Evolutionary conservation across 2,888 invertebrate genomes (phyloP).

Genomic region (Aproaerema taeniolella): DNA sequence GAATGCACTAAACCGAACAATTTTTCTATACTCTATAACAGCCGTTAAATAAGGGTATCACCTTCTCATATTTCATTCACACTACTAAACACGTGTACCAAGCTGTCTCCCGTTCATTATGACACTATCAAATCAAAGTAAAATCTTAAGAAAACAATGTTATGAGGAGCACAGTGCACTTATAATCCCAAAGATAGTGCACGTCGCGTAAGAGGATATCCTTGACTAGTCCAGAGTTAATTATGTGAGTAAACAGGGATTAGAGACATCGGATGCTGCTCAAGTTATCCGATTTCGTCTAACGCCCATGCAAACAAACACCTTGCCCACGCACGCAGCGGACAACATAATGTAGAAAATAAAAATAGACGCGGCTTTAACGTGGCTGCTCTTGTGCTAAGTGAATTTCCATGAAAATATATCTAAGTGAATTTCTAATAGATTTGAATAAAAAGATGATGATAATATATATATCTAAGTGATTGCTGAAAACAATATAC

Average conservation of each 20-base stretch:
- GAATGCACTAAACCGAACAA: too few species aligned
- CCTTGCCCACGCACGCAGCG: conserved; percentile 16
- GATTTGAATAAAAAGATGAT: too few species aligned
- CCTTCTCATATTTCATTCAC: neutral
- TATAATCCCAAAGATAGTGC: conserved; percentile 39
- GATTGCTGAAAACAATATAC: too few species aligned
- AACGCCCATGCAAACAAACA: conserved; percentile 29
- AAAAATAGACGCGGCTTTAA: conserved; percentile 5
- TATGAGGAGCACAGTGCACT: conserved; percentile 30
- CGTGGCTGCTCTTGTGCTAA: too few species aligned
- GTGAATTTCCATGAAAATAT: too few species aligned
- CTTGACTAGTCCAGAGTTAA: conserved; percentile 49
- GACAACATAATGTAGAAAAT: conserved; percentile 5
- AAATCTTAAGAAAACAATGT: conserved; percentile 36
- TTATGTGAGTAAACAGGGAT: conserved; percentile 50
- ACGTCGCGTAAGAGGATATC: conserved; percentile 52
- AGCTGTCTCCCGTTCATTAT: too few species aligned
- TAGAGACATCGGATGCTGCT: conserved; percentile 44
- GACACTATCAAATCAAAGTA: conserved; percentile 41
- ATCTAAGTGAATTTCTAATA: too few species aligned
- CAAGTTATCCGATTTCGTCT: conserved; percentile 41
- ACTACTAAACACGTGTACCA: too few species aligned
- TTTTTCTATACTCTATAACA: too few species aligned
- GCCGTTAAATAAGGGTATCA: too few species aligned
- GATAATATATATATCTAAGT: too few species aligned